Percentiles rank a stretch among this genome's conserved stretches.
Evolutionary conservation across 2,797 vertebrate genomes (phyloP).

Genomic region (Bovichtus variegatus): DNA sequence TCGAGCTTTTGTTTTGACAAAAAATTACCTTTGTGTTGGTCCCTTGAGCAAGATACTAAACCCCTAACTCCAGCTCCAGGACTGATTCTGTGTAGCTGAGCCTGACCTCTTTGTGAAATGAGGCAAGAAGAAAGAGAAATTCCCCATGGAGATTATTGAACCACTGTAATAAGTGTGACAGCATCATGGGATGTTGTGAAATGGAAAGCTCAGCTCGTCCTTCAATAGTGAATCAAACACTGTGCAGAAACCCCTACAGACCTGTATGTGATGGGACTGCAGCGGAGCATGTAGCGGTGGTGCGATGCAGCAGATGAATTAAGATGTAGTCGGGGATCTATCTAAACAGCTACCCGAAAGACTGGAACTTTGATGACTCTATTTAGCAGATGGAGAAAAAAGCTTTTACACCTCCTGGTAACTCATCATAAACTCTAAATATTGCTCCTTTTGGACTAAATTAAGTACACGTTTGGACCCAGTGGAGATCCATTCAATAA

Average conservation of each 20-base stretch:
- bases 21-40: neutral
- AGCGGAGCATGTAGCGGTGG: slow-evolving; percentile 7
- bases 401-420: neutral
- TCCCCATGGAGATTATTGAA: slow-evolving; percentile 26
- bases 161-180: slow-evolving; percentile 19
- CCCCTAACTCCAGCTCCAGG: neutral
- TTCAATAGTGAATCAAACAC: slow-evolving; percentile 13
- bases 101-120: slow-evolving; percentile 17
- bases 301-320: neutral
- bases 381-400: neutral
- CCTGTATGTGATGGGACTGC: slow-evolving; percentile 41
- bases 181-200: slow-evolving; percentile 24
- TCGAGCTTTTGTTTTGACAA: slow-evolving; percentile 5
- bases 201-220: slow-evolving; percentile 24
- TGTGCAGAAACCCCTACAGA: too few species aligned
- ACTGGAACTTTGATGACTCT: too few species aligned
- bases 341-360: too few species aligned
- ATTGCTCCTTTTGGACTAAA: neutral
- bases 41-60: slow-evolving; percentile 8
- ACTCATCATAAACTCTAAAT: slow-evolving; percentile 9
- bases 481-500: neutral
- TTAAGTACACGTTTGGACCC: neutral
- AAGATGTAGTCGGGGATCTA: slow-evolving; percentile 10
- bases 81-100: neutral
- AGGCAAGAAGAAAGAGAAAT: neutral